Percentiles rank a stretch among this genome's conserved stretches.
Evolutionary conservation across 2,888 invertebrate species (phyloP).

Genomic region (Carpatolechia fugitivella): DNA sequence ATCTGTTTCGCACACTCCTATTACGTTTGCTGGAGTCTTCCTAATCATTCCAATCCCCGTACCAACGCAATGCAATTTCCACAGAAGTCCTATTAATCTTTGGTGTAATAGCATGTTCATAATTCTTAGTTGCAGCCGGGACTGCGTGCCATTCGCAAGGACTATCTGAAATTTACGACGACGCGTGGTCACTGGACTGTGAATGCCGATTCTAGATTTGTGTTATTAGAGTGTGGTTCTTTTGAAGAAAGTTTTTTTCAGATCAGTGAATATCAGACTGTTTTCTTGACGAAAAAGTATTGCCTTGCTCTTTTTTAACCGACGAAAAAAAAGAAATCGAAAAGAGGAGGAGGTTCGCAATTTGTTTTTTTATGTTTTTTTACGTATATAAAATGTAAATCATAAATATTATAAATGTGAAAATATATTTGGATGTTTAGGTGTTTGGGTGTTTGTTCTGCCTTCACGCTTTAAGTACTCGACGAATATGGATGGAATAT

Average conservation of each 20-base stretch:
- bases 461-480: no score
- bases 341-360: no score
- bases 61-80: conserved; percentile 11
- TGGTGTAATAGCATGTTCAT: conserved; percentile 18
- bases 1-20: no score
- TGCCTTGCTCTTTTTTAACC: neutral
- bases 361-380: no score
- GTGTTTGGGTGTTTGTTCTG: no score
- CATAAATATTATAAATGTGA: no score
- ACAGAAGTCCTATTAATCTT: conserved; percentile 18
- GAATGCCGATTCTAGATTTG: conserved; percentile 15
- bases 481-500: no score
- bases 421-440: no score
- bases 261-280: neutral
- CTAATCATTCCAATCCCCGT: neutral
- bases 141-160: conserved; percentile 20
- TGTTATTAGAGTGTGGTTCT: conserved; percentile 8
- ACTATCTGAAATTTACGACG: conserved; percentile 20
- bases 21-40: neutral
- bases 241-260: neutral
- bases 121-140: conserved; percentile 19
- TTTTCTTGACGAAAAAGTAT: neutral
- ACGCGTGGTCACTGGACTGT: conserved; percentile 18
- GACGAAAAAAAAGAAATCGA: neutral
- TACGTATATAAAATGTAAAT: no score